A percentile compares a stretch with the other conserved stretches of the same genome.
Conservation (phyloP, 1,140 invertebrate species). For the Asobara japonica region DNA sequence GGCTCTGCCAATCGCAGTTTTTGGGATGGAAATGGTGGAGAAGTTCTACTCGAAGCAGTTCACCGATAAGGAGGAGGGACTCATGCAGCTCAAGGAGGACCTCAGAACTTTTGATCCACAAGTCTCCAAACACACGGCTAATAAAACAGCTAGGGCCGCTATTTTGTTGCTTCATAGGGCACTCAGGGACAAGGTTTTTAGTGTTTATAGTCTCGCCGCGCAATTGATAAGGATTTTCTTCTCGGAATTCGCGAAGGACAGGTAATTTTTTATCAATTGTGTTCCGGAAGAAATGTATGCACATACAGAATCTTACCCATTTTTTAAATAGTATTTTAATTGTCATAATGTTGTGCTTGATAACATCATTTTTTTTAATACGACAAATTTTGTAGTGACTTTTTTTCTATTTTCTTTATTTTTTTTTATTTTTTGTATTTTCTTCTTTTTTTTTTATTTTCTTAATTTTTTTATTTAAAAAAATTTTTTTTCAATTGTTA, state of each 20-base stretch:
- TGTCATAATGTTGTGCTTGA: no score
- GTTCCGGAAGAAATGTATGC: no score
- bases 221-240: constrained; percentile 83
- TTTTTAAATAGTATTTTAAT: no score
- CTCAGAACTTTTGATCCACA: constrained; percentile 70
- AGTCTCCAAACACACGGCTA: constrained; percentile 68
- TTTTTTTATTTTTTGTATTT: no score
- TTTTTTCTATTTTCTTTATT: no score
- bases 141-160: constrained; percentile 82
- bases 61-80: constrained; percentile 89
- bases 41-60: constrained; percentile 95
- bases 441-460: no score
- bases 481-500: constrained; percentile 9
- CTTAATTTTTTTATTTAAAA: no score
- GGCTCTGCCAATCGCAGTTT: constrained; percentile 87
- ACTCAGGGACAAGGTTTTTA: constrained; percentile 85
- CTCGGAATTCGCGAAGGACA: constrained; percentile 79
- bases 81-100: constrained; percentile 79
- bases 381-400: no score
- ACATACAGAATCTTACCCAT: no score
- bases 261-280: constrained; percentile 66
- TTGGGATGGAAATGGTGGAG: constrained; percentile 89
- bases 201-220: constrained; percentile 82
- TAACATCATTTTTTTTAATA: no score
- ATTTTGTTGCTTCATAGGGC: constrained; percentile 80